Evolutionary conservation across 2,797 vertebrate species (phyloP), one percentile per base, ranked within the genome.

Genomic region (Pseudochaenichthys georgianus): DNA sequence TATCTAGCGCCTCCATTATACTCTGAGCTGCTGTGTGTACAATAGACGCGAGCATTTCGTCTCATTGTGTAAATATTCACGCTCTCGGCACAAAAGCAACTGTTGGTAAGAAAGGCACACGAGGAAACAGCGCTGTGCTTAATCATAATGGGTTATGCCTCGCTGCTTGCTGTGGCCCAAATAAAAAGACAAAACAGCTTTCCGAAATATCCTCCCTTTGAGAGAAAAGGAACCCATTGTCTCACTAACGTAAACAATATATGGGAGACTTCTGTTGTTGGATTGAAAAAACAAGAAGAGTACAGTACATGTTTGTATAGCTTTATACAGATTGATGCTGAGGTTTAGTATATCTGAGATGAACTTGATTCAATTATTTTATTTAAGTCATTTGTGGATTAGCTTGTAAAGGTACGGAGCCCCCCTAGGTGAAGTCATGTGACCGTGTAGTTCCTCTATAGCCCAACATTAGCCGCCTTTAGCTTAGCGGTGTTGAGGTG

Each of bases 151-250:
- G 48, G 45, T 55, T 51, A 42, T 9, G 78, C 66, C 43, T 84
- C 58, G 5, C 53, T 63, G 74, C 57, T 45, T 58, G 58, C 63
- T 55, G 67, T 57, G 55, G 71, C 80, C 64, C 60, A 43, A 80
- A 78, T 73, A 70, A 70, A 75, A 53, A 72, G 64, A 52, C 9
- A 72, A 58, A 64, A 43, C 69, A 42, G 58, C 65, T 75, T 50
- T 64, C 21, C 2, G 10, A 65, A 72, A 75, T 23, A 1, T 34
- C 13, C n/a, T 58, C 28, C 5, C 4, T 54, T 45, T 57, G 5
- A 28, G 1, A 12, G 31, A 23, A 19, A 38, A 17, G 1, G 31
- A 3, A 0, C 10, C 0, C 0, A 2, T 2, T 42, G 11, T 50
- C 58, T 4, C 46, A 13, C 1, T 9, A 2, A 21, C 16, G 17